phyloP scores from a whole-genome alignment of 2,888 invertebrate species.

The Andrena chrysosceles region DNA sequence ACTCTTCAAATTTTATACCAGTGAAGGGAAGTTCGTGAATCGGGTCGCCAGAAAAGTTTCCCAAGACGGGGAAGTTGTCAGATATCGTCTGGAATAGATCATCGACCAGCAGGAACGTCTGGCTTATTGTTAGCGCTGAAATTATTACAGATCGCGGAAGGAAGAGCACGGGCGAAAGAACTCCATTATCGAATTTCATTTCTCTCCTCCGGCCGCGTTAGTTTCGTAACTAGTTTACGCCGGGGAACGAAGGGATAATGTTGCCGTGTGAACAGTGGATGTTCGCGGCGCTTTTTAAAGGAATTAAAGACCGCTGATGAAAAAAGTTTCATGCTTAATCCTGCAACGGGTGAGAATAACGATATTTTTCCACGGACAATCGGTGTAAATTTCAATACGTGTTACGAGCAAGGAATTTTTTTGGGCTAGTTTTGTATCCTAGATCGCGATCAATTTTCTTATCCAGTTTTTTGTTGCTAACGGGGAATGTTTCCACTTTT shows the following conservation, averaged over 20 bases:
- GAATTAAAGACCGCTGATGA: constrained; percentile 39
- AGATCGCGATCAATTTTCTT: neutral
- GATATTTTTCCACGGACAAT: constrained; percentile 4
- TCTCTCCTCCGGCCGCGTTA: neutral
- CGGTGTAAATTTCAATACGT: constrained; percentile 11
- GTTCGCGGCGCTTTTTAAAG: constrained; percentile 20
- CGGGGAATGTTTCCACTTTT: too few species aligned
- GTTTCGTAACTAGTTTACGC: constrained; percentile 36
- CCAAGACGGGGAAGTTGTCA: neutral
- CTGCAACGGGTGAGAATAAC: neutral
- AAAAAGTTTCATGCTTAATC: constrained; percentile 33
- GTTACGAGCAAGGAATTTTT: neutral
- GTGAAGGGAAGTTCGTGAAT: neutral
- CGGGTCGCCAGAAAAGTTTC: neutral
- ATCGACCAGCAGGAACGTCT: neutral
- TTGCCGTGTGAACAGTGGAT: constrained; percentile 21
- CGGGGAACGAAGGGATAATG: constrained; percentile 26
- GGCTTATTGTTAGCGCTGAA: neutral
- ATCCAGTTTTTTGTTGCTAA: neutral
- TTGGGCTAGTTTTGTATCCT: neutral
- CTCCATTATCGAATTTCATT: constrained; percentile 37
- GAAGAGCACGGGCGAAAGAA: constrained; percentile 6
- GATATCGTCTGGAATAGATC: constrained; percentile 4
- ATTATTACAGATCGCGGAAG: constrained; percentile 14
- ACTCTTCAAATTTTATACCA: neutral